Conservation (phyloP, 1,140 invertebrate genomes). For the Tenebrio molitor region DNA sequence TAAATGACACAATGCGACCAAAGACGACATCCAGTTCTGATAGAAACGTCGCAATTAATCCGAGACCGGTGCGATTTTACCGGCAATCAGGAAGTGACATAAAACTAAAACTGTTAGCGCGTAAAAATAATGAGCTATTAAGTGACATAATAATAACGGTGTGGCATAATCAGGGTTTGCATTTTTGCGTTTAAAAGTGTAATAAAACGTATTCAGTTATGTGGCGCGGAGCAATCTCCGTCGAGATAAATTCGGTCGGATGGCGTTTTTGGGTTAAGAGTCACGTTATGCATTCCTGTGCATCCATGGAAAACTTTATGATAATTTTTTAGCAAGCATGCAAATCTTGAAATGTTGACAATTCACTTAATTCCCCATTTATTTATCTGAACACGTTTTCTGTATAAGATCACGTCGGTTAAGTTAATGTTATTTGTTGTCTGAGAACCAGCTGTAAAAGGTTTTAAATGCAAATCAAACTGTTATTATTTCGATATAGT, state of each 20-base stretch:
- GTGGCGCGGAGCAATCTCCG: neutral
- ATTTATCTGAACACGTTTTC: conserved; percentile 48
- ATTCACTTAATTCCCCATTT: conserved; percentile 48
- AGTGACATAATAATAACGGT: neutral
- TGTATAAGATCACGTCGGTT: conserved; percentile 41
- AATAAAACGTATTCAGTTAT: neutral
- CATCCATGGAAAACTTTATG: conserved; percentile 47
- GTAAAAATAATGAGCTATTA: neutral
- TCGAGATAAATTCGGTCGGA: neutral
- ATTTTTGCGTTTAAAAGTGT: neutral
- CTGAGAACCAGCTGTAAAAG: conserved; percentile 38
- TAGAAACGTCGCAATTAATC: too few relatives aligned
- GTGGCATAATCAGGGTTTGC: conserved; percentile 16
- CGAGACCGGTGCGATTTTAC: neutral
- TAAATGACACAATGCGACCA: too few relatives aligned
- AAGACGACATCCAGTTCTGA: too few relatives aligned
- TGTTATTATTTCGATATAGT: conserved; percentile 44
- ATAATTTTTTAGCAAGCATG: conserved; percentile 43
- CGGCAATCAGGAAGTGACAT: neutral
- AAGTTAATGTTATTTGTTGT: conserved; percentile 43
- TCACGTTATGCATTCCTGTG: conserved; percentile 48
- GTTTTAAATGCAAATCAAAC: conserved; percentile 45
- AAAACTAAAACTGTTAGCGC: neutral
- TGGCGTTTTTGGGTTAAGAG: conserved; percentile 38
- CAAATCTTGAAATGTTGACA: conserved; percentile 36